Base-by-base conservation (phyloP, 2,113 vertebrate species). In the Ceuthmochares aereus region DNA sequence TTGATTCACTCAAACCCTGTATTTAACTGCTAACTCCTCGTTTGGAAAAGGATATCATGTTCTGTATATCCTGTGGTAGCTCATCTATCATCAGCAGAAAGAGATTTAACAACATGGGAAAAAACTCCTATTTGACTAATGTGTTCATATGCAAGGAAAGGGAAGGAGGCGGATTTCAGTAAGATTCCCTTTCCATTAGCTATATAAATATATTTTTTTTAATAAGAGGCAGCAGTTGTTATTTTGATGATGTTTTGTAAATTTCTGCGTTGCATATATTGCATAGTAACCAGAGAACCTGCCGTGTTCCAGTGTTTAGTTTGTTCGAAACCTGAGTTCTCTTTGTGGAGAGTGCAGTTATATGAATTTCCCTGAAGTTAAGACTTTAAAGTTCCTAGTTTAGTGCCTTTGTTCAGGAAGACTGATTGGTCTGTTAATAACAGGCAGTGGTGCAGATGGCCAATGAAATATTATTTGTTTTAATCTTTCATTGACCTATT, bases 31-130 rank as follows among this genome's bases (percentile, higher is more conserved):
- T 80, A 52, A 77, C 76, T 93, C n/a, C 37, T 78, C 2, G 1
- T 64, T 76, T 84, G 85, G 79, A 67, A 66, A 78, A 84, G 40
- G 40, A 26, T 94, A 36, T 69, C 32, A 8, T 14, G 52, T 87
- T 92, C n/a, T 45, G 14, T 87, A 14, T 60, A n/a, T 80, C 72
- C 51, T 70, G 13, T 75, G 52, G 47, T 67, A 92, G 26, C 72
- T 77, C 83, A 90, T 95, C 68, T 26, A 43, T 95, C 75, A 84
- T 36, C 60, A 81, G 10, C n/a, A 84, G 59, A 74, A 72, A 70
- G 49, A 51, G 21, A 90, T 85, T 87, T 89, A 75, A 82, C 29
- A 74, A 60, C 52, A 51, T 3, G 26, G n/a, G 78, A 72, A 36
- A 56, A 3, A 2, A 1, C 18, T 68, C 20, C 6, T 59, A 37